A percentile compares a stretch with the other conserved stretches of the same genome.
Conservation (phyloP, 2,888 invertebrate species). For the Callyntrura sp. region DNA sequence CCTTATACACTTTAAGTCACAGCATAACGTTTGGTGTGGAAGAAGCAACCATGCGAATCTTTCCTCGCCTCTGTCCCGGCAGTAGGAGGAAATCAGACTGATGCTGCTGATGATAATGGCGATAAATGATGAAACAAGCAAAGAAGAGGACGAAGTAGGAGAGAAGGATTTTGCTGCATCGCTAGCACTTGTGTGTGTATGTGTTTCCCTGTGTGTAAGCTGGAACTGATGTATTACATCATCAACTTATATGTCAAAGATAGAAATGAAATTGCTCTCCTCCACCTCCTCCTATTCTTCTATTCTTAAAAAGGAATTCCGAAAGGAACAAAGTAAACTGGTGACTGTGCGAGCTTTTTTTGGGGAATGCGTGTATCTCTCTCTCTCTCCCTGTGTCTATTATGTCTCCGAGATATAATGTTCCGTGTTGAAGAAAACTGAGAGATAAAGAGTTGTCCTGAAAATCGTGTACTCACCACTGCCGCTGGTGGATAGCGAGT, state of each 20-base stretch:
- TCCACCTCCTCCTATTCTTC: conserved; percentile 59
- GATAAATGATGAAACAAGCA: conserved; percentile 57
- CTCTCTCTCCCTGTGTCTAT: neutral
- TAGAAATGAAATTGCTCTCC: conserved; percentile 75
- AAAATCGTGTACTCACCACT: neutral
- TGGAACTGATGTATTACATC: conserved; percentile 74
- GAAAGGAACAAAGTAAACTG: conserved; percentile 54
- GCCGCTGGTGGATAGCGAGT: conserved; percentile 36
- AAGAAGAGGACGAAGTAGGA: conserved; percentile 16
- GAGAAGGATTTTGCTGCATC: conserved; percentile 67
- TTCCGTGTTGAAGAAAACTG: neutral
- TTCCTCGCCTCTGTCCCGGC: conserved; percentile 65
- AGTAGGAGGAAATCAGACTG: conserved; percentile 67
- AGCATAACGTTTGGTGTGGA: conserved; percentile 34
- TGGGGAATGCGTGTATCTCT: conserved; percentile 10
- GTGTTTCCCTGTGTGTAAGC: conserved; percentile 37
- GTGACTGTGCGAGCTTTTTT: conserved; percentile 1
- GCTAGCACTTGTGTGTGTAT: conserved; percentile 56
- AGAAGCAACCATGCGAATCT: conserved; percentile 63
- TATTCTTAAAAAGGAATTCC: conserved; percentile 55
- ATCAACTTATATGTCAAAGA: conserved; percentile 74
- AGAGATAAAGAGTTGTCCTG: conserved; percentile 5
- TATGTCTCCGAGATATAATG: neutral
- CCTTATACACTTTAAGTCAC: conserved; percentile 29
- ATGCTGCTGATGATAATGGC: conserved; percentile 68